Evolutionary conservation across 1,140 invertebrate species (phyloP).

Genomic region (Leptinotarsa undecemlineata): DNA sequence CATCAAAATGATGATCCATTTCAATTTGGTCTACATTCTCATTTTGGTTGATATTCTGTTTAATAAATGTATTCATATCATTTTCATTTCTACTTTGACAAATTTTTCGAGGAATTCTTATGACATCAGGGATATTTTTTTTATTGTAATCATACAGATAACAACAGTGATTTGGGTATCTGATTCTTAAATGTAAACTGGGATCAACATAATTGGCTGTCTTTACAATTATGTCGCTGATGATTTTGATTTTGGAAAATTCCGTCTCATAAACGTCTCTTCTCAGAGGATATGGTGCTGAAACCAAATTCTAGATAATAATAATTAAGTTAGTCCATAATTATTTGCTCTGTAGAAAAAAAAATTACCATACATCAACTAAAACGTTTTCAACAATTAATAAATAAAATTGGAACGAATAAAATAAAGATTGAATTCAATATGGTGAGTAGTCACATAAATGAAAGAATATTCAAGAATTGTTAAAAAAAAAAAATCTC

Average conservation of each 20-base stretch:
- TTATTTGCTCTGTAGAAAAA: neutral
- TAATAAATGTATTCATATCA: neutral
- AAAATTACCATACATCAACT: neutral
- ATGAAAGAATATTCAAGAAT: neutral
- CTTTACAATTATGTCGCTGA: conserved; percentile 16
- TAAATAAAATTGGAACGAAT: too few relatives aligned
- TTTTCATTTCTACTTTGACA: neutral
- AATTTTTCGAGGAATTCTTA: conserved; percentile 23
- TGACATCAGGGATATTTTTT: conserved; percentile 18
- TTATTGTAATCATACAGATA: conserved; percentile 28
- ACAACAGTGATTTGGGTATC: conserved; percentile 17
- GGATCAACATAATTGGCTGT: conserved; percentile 20
- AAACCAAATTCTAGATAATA: conserved; percentile 3
- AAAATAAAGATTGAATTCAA: neutral
- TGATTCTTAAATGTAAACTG: conserved; percentile 19
- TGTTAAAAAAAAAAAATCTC: neutral
- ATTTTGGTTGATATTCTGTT: neutral
- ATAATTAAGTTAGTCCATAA: neutral
- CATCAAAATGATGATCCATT: too few relatives aligned
- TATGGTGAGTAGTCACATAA: neutral
- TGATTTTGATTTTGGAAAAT: conserved; percentile 12
- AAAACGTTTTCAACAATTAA: neutral
- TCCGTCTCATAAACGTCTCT: neutral
- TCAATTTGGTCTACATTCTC: neutral
- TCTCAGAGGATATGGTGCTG: conserved; percentile 11